Evolutionary conservation across 2,797 vertebrate species (phyloP).

Genomic region (Microctenopoma stevenorrisi): DNA sequence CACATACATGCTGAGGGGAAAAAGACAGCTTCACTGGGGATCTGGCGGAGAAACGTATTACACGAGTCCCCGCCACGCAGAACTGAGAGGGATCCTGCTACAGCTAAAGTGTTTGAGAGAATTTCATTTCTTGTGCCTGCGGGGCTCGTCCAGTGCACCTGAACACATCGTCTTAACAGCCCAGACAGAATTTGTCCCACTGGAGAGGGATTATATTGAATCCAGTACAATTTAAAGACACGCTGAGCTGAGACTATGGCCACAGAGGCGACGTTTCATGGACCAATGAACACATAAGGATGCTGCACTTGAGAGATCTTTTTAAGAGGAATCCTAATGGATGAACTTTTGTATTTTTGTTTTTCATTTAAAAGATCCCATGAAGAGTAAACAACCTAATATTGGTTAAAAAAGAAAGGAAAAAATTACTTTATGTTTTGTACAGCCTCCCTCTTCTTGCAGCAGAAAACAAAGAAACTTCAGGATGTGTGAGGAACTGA

Average conservation of each 20-base stretch:
- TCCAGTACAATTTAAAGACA: constrained; percentile 50
- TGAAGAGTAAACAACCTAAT: not conserved
- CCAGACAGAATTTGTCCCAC: constrained; percentile 8
- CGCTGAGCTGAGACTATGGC: constrained; percentile 9
- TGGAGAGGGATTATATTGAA: constrained; percentile 46
- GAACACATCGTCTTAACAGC: constrained; percentile 41
- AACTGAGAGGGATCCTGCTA: constrained; percentile 37
- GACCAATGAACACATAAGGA: not conserved
- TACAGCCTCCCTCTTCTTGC: not conserved
- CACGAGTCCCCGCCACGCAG: constrained; percentile 45
- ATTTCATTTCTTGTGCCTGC: constrained; percentile 44
- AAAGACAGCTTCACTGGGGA: constrained; percentile 34
- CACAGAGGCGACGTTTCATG: constrained; percentile 5
- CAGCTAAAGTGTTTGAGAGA: constrained; percentile 34
- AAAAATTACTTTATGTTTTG: not conserved
- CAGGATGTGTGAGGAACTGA: not conserved
- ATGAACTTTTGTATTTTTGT: not conserved
- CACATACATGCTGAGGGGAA: constrained; percentile 13
- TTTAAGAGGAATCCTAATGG: not conserved
- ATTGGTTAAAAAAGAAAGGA: not conserved
- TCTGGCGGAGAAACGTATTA: constrained; percentile 45
- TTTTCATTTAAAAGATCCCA: not conserved
- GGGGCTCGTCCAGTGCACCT: constrained; percentile 37
- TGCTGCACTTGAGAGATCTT: not conserved
- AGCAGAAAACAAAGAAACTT: not conserved